phyloP scores from a whole-genome alignment of 2,113 vertebrate species.

The Crocuta crocuta region DNA sequence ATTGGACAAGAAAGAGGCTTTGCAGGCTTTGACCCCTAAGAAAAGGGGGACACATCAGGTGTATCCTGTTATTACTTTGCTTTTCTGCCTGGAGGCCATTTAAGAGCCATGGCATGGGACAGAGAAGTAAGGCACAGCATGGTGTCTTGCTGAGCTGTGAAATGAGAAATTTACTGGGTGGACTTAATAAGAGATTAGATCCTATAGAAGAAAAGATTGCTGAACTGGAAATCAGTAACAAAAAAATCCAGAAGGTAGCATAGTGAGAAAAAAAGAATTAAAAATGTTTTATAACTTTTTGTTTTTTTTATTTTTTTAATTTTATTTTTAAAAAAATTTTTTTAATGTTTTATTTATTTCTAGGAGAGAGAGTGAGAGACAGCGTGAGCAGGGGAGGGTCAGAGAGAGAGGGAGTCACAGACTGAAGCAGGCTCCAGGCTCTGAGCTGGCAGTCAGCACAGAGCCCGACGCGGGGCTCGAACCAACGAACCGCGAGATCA shows the following conservation, averaged over 20 bases:
- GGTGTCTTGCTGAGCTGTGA: background rate
- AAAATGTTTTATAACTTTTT: too few species aligned
- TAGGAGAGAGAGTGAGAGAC: too few species aligned
- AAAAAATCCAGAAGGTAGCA: background rate
- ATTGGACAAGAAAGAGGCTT: background rate
- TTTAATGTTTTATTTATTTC: too few species aligned
- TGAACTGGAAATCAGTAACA: background rate
- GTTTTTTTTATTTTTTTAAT: too few species aligned
- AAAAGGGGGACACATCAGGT: background rate
- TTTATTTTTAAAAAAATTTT: too few species aligned
- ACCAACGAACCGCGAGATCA: too few species aligned
- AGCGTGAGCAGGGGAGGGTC: too few species aligned
- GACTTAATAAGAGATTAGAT: background rate
- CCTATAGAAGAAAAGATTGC: background rate
- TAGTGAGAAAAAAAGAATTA: background rate
- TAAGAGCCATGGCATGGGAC: background rate
- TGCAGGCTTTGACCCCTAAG: background rate
- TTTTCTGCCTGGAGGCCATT: background rate
- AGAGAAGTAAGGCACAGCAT: background rate
- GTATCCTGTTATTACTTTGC: background rate
- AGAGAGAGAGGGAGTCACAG: too few species aligned
- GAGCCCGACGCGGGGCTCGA: too few species aligned
- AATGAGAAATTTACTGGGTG: background rate
- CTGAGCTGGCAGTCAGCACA: too few species aligned
- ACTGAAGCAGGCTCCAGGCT: too few species aligned